A percentile compares a stretch with the other conserved stretches of the same genome.
Evolutionary conservation across 2,888 invertebrate species (phyloP).

Genomic region (Cheilosia vulpina): DNA sequence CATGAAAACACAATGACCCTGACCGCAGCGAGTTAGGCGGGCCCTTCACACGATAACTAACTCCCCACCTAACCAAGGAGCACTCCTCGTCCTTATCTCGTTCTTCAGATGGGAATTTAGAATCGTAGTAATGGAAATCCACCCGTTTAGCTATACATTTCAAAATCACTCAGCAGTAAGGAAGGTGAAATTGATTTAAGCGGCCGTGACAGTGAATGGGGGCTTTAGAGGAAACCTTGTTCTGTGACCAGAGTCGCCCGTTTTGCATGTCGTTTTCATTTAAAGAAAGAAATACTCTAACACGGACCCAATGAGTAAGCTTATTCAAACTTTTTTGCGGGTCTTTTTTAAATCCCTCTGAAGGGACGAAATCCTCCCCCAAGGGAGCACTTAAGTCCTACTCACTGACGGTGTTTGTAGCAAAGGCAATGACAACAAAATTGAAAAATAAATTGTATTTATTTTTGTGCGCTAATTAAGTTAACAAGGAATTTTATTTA

Average conservation of each 20-base stretch:
- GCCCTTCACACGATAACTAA: constrained; percentile 42
- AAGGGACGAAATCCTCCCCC: neutral
- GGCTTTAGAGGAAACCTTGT: neutral
- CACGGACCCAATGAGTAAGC: neutral
- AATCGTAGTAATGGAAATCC: neutral
- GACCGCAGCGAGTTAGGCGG: constrained; percentile 32
- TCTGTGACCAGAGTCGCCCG: neutral
- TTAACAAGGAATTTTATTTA: neutral
- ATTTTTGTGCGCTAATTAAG: neutral
- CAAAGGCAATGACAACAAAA: neutral
- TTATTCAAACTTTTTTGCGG: neutral
- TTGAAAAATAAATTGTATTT: neutral
- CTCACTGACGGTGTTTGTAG: neutral
- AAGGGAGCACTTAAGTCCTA: neutral
- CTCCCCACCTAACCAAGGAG: neutral
- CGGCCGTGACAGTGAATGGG: neutral
- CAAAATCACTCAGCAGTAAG: neutral
- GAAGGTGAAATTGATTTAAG: neutral
- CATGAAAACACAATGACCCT: constrained; percentile 51
- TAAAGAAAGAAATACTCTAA: neutral
- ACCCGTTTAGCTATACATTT: neutral
- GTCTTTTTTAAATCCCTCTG: neutral
- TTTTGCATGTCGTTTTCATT: neutral
- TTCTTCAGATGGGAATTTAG: neutral
- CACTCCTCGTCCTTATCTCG: neutral